phyloP scores from a whole-genome alignment of 2,888 invertebrate genomes.

The Bimastos eiseni region DNA sequence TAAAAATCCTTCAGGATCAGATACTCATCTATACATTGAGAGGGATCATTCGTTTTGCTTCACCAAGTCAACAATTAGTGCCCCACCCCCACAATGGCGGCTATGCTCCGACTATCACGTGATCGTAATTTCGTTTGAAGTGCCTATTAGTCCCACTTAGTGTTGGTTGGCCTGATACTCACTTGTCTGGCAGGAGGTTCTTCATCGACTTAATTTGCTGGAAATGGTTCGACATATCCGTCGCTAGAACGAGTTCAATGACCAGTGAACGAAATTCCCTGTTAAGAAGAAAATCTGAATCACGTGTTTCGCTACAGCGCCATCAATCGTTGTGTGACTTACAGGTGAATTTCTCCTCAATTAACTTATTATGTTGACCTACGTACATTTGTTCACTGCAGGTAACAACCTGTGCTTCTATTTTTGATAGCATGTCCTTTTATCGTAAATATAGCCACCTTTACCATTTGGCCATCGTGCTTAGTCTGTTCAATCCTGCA shows the following conservation, averaged over 20 bases:
- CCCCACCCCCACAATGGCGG: background rate
- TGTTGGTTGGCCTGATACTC: background rate
- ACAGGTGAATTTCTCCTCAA: background rate
- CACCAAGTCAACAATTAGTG: background rate
- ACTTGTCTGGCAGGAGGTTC: slow-evolving; percentile 70
- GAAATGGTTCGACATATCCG: slow-evolving; percentile 97
- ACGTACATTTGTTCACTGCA: background rate
- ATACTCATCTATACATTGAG: background rate
- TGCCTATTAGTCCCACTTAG: background rate
- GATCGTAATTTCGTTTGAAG: background rate
- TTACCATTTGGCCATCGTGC: too few relatives aligned
- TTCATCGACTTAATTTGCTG: slow-evolving; percentile 94
- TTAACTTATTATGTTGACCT: background rate
- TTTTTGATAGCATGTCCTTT: too few relatives aligned
- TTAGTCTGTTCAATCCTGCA: too few relatives aligned
- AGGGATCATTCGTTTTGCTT: too few relatives aligned
- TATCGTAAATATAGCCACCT: too few relatives aligned
- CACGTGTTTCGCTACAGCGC: background rate
- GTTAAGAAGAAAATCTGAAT: background rate
- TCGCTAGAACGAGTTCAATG: slow-evolving; percentile 94
- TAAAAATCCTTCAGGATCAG: too few relatives aligned
- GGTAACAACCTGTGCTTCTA: too few relatives aligned
- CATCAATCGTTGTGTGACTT: background rate
- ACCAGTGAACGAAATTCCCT: slow-evolving; percentile 87
- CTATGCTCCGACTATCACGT: background rate